Evolutionary conservation across 2,113 vertebrate species (phyloP), one percentile per base, ranked within the genome.

Genomic region (Pycnonotus jocosus): DNA sequence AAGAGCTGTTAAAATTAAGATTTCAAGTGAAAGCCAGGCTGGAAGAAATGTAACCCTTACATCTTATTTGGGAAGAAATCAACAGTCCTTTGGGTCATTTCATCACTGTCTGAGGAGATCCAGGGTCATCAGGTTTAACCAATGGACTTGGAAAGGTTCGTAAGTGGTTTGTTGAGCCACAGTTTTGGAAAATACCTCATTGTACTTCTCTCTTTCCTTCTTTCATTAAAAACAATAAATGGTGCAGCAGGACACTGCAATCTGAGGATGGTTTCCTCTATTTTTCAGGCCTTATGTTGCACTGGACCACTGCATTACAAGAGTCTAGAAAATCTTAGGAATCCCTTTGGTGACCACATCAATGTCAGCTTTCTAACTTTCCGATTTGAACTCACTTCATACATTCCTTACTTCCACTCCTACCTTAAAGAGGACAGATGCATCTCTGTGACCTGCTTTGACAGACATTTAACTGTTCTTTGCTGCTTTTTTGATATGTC

Each of bases 1-100:
- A 91, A 93, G 73, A 88, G 82, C 81, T 95, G 40, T 84, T 86
- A 90, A 66, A 95, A 93, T 94, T 96, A 95, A 82, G 65, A 79
- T 81, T 93, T 88, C 16, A 25, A 95, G 56, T 76, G 45, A 87
- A 94, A 89, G 17, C 15, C 28, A 42, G 45, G 31, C 30, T 80
- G 28, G 58, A 93, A 89, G 37, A 72, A 92, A 92, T 56, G 42
- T 38, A 91, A 78, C 22, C 9, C 42, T 93, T 86, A 27, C 22
- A 44, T 66, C 40, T 81, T 77, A 20, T 54, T 69, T 77, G 35
- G 30, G 61, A 60, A 64, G 65, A 94, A 93, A 58, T 2, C 33
- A 94, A 33, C 12, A 71, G 2, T 76, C 48, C 50, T 21, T 74
- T 28, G 7, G 6, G 51, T 58, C 4, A 47, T 79, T 92, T 97